A percentile compares a stretch with the other conserved stretches of the same genome.
phyloP scores from a whole-genome alignment of 2,113 vertebrate species.

The Panthera leo region DNA sequence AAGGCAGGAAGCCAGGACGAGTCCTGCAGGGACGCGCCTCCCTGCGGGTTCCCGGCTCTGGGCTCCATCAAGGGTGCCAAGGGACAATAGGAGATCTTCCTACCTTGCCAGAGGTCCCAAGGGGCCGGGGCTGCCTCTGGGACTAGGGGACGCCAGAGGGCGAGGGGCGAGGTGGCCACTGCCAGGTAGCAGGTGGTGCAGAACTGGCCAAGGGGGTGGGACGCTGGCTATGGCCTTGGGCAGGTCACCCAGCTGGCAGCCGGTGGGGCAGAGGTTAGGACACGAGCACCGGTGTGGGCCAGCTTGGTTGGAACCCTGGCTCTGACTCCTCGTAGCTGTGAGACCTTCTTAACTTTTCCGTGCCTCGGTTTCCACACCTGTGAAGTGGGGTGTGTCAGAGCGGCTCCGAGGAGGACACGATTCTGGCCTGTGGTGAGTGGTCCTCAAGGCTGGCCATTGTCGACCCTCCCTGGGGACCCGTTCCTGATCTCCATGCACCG shows the following conservation, averaged over 20 bases:
- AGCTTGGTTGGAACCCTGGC: neutral
- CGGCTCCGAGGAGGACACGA: accelerated
- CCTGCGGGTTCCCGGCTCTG: neutral
- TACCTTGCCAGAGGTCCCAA: neutral
- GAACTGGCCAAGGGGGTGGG: neutral
- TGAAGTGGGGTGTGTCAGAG: neutral
- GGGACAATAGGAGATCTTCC: neutral
- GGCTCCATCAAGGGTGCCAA: accelerated
- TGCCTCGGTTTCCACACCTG: neutral
- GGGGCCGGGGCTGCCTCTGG: neutral
- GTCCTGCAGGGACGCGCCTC: accelerated
- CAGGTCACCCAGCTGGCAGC: neutral
- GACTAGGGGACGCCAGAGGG: neutral
- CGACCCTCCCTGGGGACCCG: accelerated
- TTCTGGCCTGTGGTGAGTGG: neutral
- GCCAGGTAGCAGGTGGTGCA: neutral
- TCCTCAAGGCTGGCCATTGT: accelerated
- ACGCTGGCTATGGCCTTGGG: neutral
- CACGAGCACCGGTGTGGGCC: accelerated
- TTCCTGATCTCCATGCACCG: accelerated
- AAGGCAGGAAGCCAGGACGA: neutral
- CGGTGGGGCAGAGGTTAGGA: neutral
- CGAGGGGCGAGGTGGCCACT: accelerated
- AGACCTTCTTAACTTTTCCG: neutral
- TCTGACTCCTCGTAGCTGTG: neutral